Evolutionary conservation across 2,888 invertebrate species (phyloP), one percentile per base, ranked within the genome.

Genomic region (Pimpla rufipes): DNA sequence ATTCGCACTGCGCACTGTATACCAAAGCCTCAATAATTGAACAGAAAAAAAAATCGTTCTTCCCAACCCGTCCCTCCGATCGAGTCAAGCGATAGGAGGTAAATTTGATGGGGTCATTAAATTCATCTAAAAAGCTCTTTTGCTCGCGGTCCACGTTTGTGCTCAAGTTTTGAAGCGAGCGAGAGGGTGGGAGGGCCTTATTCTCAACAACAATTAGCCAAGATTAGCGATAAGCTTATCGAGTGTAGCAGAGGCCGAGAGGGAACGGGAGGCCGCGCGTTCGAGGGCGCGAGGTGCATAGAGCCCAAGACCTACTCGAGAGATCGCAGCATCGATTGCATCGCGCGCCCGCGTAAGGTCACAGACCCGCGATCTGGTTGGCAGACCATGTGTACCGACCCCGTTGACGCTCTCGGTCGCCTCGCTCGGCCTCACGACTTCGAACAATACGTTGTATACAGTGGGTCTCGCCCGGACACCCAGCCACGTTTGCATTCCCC

Each of bases 221-320:
- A 81, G 81, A 81, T 77, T 67, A 52, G 52, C 59, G 77, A 81
- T 81, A 81, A 77, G 81, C 71, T 81, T 68, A 73, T 73, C 73
- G 29, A 42, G 70, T 21, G 52, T 16, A 59, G 42, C 67, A 42
- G 59, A 23, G 59, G 18, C 59, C 18, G 57, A 57, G 66, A 55
- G 42, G 75, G 23, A 40, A 29, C 13, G 64, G 37, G 66, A 76
- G 67, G 64, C 50, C 45, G 55, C 21, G 29, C 29, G 75, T 64
- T 66, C 64, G 75, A 75, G 75, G 75, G 52, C 64, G 64, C 67
- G 85, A 87, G 89, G 90, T 90, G 89, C 90, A 91, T 90, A 90
- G 89, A 87, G 87, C 91, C 89, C 89, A 88, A 90, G 92, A 91
- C 91, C 92, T 90, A 88, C 85, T 87, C 81, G 68, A 82, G 76